Percentiles rank a stretch among this genome's conserved stretches.
Evolutionary conservation across 1,140 invertebrate species (phyloP).

Genomic region (Riptortus pedestris): DNA sequence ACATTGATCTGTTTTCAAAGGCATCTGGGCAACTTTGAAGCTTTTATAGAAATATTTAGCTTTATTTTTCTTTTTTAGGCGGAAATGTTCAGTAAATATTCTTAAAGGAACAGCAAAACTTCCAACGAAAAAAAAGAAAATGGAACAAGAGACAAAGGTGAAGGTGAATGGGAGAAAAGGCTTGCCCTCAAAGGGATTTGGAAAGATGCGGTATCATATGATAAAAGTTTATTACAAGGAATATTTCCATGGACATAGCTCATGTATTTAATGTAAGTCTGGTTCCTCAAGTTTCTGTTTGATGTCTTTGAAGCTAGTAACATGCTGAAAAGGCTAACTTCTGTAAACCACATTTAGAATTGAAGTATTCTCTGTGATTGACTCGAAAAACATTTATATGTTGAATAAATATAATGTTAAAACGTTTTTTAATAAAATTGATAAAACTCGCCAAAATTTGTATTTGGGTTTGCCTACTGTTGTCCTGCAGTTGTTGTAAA

Average conservation of each 20-base stretch:
- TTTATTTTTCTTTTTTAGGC: conserved; percentile 6
- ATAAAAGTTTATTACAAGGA: background rate
- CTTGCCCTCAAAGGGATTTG: background rate
- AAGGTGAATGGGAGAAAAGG: background rate
- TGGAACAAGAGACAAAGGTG: background rate
- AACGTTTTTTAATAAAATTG: too few relatives aligned
- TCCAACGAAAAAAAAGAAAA: background rate
- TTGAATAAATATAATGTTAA: too few relatives aligned
- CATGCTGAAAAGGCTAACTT: background rate
- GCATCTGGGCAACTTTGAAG: too few relatives aligned
- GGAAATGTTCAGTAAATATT: background rate
- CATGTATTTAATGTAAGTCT: background rate
- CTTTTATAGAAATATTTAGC: too few relatives aligned
- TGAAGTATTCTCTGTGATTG: background rate
- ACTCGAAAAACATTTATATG: too few relatives aligned
- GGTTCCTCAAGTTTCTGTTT: background rate
- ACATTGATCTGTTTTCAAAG: too few relatives aligned
- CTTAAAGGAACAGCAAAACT: background rate
- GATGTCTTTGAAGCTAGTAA: background rate
- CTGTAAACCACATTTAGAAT: background rate
- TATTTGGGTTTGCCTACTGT: too few relatives aligned
- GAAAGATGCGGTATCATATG: background rate
- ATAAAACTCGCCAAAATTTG: too few relatives aligned
- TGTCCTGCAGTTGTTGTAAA: too few relatives aligned
- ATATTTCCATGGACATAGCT: background rate